phyloP scores from a whole-genome alignment of 2,888 invertebrate genomes.

The Diaperis boleti region DNA sequence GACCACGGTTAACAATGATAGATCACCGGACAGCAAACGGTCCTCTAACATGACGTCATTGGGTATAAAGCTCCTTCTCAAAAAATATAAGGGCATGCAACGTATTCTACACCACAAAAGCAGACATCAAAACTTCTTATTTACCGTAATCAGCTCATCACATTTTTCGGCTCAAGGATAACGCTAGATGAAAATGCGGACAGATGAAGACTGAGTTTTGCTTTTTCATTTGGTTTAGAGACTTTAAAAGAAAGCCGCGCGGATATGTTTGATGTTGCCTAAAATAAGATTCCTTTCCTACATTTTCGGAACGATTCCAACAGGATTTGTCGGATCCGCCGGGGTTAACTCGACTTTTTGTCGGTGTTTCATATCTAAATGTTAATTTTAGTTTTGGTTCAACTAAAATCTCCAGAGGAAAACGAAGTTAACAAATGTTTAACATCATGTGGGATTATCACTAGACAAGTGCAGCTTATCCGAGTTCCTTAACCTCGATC shows the following conservation, averaged over 20 bases:
- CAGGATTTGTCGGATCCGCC: constrained; percentile 31
- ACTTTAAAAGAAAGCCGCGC: constrained; percentile 46
- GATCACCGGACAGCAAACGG: constrained; percentile 50
- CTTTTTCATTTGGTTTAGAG: constrained; percentile 50
- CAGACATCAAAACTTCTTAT: constrained; percentile 33
- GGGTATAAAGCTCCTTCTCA: constrained; percentile 16
- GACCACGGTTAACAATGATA: constrained; percentile 55
- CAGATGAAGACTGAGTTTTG: constrained; percentile 44
- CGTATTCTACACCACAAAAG: constrained; percentile 8
- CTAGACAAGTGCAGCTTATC: constrained; percentile 39
- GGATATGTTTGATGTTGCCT: constrained; percentile 49
- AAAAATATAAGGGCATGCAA: constrained; percentile 10
- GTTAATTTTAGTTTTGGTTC: constrained; percentile 36
- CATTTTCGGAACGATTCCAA: constrained; percentile 39
- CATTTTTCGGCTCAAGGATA: constrained; percentile 48
- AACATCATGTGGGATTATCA: constrained; percentile 40
- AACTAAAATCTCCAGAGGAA: constrained; percentile 26
- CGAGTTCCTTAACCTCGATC: constrained; percentile 47
- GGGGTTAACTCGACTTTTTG: constrained; percentile 31
- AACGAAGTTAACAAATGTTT: constrained; percentile 40
- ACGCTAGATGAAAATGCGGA: constrained; percentile 50
- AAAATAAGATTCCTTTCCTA: constrained; percentile 46
- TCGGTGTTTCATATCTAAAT: constrained; percentile 27
- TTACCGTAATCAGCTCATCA: constrained; percentile 52
- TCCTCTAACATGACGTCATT: constrained; percentile 46